These are phyloP conservation scores for Triplophysa yarkandensis DNA, from an alignment of 2,797 vertebrate species.

Conservation along the genomic window DNA sequence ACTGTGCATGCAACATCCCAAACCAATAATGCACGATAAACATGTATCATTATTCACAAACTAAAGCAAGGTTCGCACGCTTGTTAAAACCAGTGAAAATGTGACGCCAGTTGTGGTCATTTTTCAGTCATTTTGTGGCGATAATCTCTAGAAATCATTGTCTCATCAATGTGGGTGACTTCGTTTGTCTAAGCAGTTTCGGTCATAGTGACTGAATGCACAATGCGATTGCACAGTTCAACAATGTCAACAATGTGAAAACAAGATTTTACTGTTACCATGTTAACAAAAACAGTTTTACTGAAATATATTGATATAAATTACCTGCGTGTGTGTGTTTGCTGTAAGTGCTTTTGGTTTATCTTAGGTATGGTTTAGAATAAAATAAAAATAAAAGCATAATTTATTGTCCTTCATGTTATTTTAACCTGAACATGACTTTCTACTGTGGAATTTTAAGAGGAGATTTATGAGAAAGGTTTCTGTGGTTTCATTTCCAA, in stretches of 20 bases:
- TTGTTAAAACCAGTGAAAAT: neutral
- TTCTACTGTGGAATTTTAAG: too few relatives aligned
- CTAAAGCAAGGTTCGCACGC: neutral
- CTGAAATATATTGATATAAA: conserved; percentile 5
- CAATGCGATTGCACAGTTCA: neutral
- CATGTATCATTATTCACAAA: neutral
- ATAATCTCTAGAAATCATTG: neutral
- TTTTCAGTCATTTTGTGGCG: neutral
- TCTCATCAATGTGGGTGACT: neutral
- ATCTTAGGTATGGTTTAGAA: too few relatives aligned
- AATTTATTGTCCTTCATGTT: too few relatives aligned
- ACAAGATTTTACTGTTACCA: too few relatives aligned
- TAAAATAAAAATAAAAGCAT: too few relatives aligned
- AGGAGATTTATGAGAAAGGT: too few relatives aligned
- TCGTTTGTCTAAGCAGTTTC: neutral
- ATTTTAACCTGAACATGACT: too few relatives aligned
- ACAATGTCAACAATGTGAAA: neutral
- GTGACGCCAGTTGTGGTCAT: neutral
- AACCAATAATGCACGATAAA: conserved; percentile 16
- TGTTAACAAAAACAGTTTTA: conserved; percentile 12
- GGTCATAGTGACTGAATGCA: neutral
- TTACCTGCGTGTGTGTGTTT: neutral
- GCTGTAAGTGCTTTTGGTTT: conserved; percentile 3
- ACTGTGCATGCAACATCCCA: conserved; percentile 25
- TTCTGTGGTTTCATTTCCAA: too few relatives aligned